Percentiles rank a stretch among this genome's conserved stretches.
These are phyloP conservation scores for Trematocara stigmaticum DNA, from an alignment of 2,113 vertebrate species.

Conservation along the genomic window DNA sequence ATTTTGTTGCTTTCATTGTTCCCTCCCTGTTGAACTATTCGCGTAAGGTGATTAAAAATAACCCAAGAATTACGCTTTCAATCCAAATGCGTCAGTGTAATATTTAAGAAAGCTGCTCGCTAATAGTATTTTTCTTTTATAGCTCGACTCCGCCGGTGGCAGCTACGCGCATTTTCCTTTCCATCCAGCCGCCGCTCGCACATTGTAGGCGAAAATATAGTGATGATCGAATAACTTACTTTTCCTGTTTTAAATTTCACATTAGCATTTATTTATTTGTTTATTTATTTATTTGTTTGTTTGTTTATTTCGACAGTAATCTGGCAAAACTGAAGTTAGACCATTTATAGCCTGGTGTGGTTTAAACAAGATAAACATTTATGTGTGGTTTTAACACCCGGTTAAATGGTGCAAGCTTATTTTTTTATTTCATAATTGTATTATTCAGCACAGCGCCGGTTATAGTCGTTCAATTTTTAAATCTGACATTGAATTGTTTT, in stretches of 20 bases:
- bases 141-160: conserved; percentile 9
- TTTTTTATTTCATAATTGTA: neutral
- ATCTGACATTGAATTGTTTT: neutral
- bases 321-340: neutral
- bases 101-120: neutral
- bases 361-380: neutral
- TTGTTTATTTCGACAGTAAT: neutral
- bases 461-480: neutral
- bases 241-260: neutral
- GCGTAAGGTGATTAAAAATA: neutral
- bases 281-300: neutral
- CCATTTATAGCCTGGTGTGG: neutral
- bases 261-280: neutral
- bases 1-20: neutral
- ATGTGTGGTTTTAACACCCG: neutral
- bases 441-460: neutral
- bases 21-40: neutral
- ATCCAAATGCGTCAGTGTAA: neutral
- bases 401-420: neutral
- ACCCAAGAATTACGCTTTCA: neutral
- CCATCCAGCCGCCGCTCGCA: neutral
- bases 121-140: neutral
- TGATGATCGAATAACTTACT: neutral
- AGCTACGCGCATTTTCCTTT: conserved; percentile 26
- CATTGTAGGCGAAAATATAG: neutral